These are phyloP conservation scores for Habrosyne pyritoides DNA, from an alignment of 2,888 invertebrate genomes.

Conservation along the genomic window DNA sequence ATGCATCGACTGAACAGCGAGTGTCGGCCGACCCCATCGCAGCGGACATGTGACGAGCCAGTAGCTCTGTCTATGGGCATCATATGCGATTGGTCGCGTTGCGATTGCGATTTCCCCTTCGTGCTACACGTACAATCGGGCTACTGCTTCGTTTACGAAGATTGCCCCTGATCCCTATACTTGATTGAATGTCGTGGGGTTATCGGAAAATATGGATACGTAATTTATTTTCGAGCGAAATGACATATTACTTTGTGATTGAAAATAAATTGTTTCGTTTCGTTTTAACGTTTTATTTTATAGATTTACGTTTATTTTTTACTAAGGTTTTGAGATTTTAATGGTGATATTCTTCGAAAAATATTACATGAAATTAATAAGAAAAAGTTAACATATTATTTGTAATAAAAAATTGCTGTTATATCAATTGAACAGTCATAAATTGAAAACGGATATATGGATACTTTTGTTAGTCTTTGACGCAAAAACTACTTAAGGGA, in stretches of 20 bases:
- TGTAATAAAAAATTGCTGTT: no score
- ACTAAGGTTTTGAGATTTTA: no score
- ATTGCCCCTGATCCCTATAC: constrained; percentile 54
- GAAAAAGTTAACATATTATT: no score
- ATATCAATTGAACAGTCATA: no score
- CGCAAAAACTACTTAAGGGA: no score
- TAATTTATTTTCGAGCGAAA: constrained; percentile 19
- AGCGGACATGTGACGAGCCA: constrained; percentile 73
- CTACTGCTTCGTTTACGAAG: constrained; percentile 71
- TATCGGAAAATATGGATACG: constrained; percentile 4
- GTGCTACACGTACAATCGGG: constrained; percentile 68
- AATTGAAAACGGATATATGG: no score
- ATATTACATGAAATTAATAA: no score
- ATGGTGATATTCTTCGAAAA: no score
- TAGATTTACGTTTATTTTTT: constrained; percentile 10
- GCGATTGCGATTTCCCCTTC: constrained; percentile 75
- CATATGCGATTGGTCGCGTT: constrained; percentile 72
- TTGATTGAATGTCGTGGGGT: background rate
- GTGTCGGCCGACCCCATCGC: constrained; percentile 69
- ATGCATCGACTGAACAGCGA: constrained; percentile 74
- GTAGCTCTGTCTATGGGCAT: constrained; percentile 66
- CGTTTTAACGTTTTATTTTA: constrained; percentile 1
- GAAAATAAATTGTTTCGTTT: constrained; percentile 30
- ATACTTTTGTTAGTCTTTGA: no score
- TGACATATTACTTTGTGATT: constrained; percentile 16